These are phyloP conservation scores for Campylomormyrus numenius DNA, from an alignment of 2,113 vertebrate genomes.

Conservation along the genomic window DNA sequence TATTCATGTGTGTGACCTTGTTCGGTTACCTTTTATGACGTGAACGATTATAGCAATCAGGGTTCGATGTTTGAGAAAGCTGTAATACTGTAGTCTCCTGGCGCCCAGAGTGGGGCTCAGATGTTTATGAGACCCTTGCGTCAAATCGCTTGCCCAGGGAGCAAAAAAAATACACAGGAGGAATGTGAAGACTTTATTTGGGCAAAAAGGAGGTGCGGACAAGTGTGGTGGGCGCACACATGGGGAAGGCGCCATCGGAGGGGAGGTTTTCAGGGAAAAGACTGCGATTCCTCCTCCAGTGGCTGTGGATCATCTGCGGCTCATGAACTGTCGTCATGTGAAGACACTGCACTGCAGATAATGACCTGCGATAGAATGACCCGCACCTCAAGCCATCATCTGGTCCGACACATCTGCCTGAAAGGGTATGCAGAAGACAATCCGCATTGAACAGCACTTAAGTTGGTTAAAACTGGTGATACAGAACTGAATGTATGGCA, in stretches of 20 bases:
- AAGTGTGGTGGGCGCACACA: slow-evolving; percentile 24
- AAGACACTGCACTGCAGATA: background rate
- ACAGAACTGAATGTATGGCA: background rate
- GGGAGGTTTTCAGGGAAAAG: background rate
- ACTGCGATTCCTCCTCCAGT: background rate
- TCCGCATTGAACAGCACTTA: background rate
- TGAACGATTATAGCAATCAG: background rate
- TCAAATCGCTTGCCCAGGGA: slow-evolving; percentile 23
- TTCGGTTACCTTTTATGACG: background rate
- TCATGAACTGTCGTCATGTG: background rate
- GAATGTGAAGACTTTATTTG: slow-evolving; percentile 73
- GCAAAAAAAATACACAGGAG: slow-evolving; percentile 49
- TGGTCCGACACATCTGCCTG: background rate
- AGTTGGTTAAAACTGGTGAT: background rate
- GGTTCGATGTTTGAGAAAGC: background rate
- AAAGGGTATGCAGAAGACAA: background rate
- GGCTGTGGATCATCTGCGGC: background rate
- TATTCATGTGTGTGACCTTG: background rate
- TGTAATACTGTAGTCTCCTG: background rate
- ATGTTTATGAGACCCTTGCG: slow-evolving; percentile 17
- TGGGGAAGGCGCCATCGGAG: background rate
- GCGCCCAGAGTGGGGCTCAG: background rate
- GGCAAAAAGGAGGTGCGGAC: slow-evolving; percentile 55
- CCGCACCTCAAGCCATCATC: background rate
- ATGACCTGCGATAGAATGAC: background rate